Conservation (phyloP, 2,797 vertebrate species). For the Kryptolebias ocellatus region DNA sequence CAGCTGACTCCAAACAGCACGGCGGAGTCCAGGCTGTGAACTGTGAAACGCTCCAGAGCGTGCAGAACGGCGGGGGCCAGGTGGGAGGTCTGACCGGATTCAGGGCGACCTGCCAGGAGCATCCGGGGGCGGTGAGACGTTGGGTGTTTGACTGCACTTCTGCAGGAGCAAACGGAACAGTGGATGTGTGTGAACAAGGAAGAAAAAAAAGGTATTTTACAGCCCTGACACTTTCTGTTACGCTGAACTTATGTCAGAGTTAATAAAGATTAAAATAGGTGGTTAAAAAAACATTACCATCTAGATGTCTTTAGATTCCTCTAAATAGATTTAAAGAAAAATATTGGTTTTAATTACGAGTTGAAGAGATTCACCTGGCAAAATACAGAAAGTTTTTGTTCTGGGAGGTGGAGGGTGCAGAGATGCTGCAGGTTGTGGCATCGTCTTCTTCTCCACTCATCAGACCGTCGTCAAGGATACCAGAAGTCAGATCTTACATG, state of each 20-base stretch:
- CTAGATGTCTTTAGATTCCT: background rate
- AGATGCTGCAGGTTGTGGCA: conserved; percentile 68
- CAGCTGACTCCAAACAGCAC: conserved; percentile 83
- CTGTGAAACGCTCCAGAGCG: conserved; percentile 87
- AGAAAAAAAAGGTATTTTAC: background rate
- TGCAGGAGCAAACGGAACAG: conserved; percentile 47
- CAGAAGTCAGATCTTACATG: conserved; percentile 52
- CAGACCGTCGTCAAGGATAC: conserved; percentile 75
- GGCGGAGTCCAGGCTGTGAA: conserved; percentile 87
- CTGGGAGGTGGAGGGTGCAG: conserved; percentile 13
- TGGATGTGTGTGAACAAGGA: background rate
- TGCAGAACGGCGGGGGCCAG: conserved; percentile 91
- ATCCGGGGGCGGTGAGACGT: conserved; percentile 88
- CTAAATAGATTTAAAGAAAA: background rate
- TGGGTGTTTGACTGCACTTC: conserved; percentile 84
- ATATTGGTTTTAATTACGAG: background rate
- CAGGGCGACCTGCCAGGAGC: conserved; percentile 84
- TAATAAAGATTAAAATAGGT: background rate
- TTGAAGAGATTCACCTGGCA: conserved; percentile 30
- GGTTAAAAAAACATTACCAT: background rate
- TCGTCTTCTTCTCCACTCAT: conserved; percentile 81
- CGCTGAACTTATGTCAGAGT: background rate
- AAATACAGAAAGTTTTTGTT: conserved; percentile 49
- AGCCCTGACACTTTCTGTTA: background rate
- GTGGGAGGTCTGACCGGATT: conserved; percentile 88